Conservation (phyloP, 1,140 invertebrate genomes). For the Goniozus legneri region DNA sequence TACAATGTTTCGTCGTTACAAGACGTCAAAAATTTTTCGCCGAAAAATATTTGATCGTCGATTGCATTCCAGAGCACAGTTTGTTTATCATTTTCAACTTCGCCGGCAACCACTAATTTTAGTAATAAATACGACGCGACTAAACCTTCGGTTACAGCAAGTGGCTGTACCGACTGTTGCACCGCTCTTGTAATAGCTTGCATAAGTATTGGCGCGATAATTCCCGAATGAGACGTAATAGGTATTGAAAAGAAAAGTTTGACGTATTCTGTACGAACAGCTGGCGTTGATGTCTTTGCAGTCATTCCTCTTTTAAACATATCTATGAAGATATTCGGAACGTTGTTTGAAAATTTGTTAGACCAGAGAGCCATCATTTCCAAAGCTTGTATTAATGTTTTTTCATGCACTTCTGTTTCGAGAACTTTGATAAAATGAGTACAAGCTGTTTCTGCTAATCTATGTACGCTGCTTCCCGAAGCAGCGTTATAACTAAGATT, state of each 20-base stretch:
- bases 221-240: slow-evolving; percentile 24
- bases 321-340: slow-evolving; percentile 70
- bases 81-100: slow-evolving; percentile 57
- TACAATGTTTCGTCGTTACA: slow-evolving; percentile 67
- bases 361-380: slow-evolving; percentile 81
- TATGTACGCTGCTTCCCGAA: slow-evolving; percentile 56
- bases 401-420: slow-evolving; percentile 89
- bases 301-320: slow-evolving; percentile 78
- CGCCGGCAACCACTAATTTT: slow-evolving; percentile 58
- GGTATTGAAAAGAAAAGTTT: slow-evolving; percentile 38
- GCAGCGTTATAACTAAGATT: slow-evolving; percentile 74
- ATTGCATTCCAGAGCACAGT: slow-evolving; percentile 65
- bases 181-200: slow-evolving; percentile 42
- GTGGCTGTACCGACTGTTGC: slow-evolving; percentile 53
- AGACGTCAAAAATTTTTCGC: slow-evolving; percentile 74
- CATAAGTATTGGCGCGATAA: slow-evolving; percentile 37
- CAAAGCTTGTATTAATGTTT: slow-evolving; percentile 77
- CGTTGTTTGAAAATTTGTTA: slow-evolving; percentile 61
- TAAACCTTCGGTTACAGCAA: slow-evolving; percentile 74
- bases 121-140: slow-evolving; percentile 72
- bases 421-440: slow-evolving; percentile 75
- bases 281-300: slow-evolving; percentile 74
- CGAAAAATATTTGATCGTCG: slow-evolving; percentile 76
- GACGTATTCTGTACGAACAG: slow-evolving; percentile 72
- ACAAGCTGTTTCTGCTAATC: slow-evolving; percentile 62